phyloP scores from a whole-genome alignment of 2,888 invertebrate genomes.

The Chironomus tentans region DNA sequence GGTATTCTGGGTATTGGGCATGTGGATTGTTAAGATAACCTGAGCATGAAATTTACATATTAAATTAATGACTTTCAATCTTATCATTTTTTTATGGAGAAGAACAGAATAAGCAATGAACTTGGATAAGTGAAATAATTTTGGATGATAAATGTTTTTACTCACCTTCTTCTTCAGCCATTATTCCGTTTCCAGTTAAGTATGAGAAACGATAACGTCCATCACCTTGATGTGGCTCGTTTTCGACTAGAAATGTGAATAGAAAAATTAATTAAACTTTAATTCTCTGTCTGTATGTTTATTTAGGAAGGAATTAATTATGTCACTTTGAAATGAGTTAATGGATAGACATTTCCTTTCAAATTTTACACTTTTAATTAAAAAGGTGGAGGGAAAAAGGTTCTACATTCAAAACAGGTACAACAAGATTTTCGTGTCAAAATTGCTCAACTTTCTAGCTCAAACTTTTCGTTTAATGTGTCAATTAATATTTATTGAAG shows the following conservation, averaged over 20 bases:
- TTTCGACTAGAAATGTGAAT: neutral
- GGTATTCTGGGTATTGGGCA: constrained; percentile 49
- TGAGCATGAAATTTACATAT: constrained; percentile 34
- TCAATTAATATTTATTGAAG: too few relatives aligned
- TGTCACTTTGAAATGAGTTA: too few relatives aligned
- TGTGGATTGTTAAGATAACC: constrained; percentile 49
- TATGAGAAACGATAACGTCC: constrained; percentile 58
- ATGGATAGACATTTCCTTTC: too few relatives aligned
- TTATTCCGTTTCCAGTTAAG: constrained; percentile 58
- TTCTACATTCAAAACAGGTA: too few relatives aligned
- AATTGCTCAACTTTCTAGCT: too few relatives aligned
- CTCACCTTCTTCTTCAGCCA: constrained; percentile 44
- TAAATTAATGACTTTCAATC: neutral
- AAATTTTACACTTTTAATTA: too few relatives aligned
- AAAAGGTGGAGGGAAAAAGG: too few relatives aligned
- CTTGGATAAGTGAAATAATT: neutral
- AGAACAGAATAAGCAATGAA: too few relatives aligned
- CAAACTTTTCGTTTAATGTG: too few relatives aligned
- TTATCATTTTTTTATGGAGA: neutral
- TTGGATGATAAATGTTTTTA: neutral
- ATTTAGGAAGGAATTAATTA: too few relatives aligned
- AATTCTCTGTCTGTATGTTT: neutral
- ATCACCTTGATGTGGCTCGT: constrained; percentile 45
- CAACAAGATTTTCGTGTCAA: too few relatives aligned
- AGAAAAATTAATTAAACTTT: neutral